Conservation (phyloP, 2,113 vertebrate species). For the Cavia porcellus region DNA sequence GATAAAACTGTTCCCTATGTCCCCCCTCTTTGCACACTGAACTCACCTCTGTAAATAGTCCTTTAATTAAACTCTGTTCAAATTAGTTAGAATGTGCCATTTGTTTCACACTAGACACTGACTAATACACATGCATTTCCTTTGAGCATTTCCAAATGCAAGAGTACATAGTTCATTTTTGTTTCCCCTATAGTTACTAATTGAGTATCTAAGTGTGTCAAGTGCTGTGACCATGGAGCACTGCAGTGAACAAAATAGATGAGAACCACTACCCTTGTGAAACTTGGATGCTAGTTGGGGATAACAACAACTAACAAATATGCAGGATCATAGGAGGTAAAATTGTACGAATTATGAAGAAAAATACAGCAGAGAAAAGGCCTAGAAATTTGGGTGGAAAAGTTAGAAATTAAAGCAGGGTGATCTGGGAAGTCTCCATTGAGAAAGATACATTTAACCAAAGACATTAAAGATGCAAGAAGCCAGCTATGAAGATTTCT, state of each 20-base stretch:
- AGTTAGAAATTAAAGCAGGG: neutral
- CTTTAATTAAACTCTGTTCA: constrained; percentile 50
- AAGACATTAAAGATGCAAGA: neutral
- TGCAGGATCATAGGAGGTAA: neutral
- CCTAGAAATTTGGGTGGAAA: neutral
- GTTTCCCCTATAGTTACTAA: constrained; percentile 47
- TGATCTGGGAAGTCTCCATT: neutral
- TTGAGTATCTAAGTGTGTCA: constrained; percentile 27
- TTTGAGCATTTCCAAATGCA: constrained; percentile 65
- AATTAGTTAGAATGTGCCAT: constrained; percentile 30
- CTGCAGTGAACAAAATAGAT: constrained; percentile 9
- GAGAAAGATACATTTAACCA: neutral
- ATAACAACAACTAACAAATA: neutral
- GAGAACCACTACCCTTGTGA: neutral
- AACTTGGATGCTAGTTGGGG: neutral
- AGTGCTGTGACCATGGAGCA: neutral
- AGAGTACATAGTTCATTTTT: constrained; percentile 52
- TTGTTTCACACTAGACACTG: constrained; percentile 62
- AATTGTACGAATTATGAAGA: neutral
- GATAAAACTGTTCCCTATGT: neutral
- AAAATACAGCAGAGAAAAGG: neutral
- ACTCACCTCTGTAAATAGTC: constrained; percentile 10
- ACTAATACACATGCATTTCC: constrained; percentile 61
- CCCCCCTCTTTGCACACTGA: neutral
- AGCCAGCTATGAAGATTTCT: neutral